Evolutionary conservation across 2,888 invertebrate genomes (phyloP).

Genomic region (Ganaspis brasiliensis): DNA sequence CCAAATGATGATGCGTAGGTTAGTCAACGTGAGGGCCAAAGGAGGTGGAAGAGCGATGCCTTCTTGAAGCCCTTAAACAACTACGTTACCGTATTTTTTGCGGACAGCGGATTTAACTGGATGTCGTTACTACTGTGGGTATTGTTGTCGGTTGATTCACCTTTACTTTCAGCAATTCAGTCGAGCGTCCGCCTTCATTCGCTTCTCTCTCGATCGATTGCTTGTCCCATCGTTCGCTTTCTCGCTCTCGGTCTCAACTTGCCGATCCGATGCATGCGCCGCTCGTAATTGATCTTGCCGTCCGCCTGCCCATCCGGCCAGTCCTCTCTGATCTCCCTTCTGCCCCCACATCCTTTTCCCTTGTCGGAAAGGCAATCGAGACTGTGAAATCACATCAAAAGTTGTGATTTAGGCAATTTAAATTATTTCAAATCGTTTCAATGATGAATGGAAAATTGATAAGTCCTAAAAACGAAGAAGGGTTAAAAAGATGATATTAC

Average conservation of each 20-base stretch:
- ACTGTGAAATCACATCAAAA: not conserved
- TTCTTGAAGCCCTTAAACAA: constrained; percentile 45
- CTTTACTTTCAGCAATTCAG: constrained; percentile 63
- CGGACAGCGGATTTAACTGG: constrained; percentile 73
- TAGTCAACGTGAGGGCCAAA: constrained; percentile 23
- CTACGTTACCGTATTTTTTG: constrained; percentile 60
- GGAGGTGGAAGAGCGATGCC: constrained; percentile 35
- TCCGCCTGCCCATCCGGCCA: constrained; percentile 67
- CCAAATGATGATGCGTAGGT: constrained; percentile 45
- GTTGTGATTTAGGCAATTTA: not conserved
- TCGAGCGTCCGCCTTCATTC: constrained; percentile 55
- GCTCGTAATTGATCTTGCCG: constrained; percentile 78
- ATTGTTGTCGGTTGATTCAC: constrained; percentile 65
- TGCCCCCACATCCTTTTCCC: constrained; percentile 50
- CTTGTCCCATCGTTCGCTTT: constrained; percentile 60
- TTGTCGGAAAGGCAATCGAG: not conserved
- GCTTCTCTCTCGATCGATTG: constrained; percentile 57
- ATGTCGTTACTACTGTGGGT: constrained; percentile 73
- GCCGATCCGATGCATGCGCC: constrained; percentile 74
- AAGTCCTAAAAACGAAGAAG: too few relatives aligned
- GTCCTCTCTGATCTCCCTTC: constrained; percentile 59
- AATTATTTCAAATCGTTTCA: too few relatives aligned
- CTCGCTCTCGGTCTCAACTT: constrained; percentile 58
- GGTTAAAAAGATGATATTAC: too few relatives aligned
- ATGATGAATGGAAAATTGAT: not conserved